These are phyloP conservation scores for Thecocarcelia acutangulata DNA, from an alignment of 2,888 invertebrate species.

Conservation along the genomic window DNA sequence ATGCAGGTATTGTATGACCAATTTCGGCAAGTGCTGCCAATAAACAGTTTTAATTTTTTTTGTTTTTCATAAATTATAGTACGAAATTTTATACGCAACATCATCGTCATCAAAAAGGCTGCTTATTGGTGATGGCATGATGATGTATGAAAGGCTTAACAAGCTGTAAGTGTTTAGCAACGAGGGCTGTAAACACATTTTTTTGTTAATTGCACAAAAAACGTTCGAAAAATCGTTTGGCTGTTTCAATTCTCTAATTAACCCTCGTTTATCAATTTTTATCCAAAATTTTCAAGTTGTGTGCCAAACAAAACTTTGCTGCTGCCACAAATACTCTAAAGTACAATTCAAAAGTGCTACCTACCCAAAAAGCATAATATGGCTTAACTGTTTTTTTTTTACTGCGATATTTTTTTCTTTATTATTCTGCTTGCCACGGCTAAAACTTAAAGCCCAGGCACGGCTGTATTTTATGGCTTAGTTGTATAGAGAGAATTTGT, in stretches of 20 bases:
- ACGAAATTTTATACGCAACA: constrained; percentile 36
- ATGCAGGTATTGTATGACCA: constrained; percentile 61
- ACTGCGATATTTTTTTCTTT: constrained; percentile 21
- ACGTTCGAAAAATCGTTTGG: not conserved
- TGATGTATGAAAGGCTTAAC: not conserved
- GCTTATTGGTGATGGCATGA: not conserved
- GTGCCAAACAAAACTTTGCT: constrained; percentile 25
- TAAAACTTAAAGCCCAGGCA: constrained; percentile 48
- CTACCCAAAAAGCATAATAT: constrained; percentile 49
- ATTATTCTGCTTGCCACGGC: constrained; percentile 46
- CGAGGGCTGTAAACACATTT: constrained; percentile 4
- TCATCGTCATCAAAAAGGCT: constrained; percentile 10
- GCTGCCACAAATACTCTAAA: constrained; percentile 35
- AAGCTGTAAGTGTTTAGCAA: not conserved
- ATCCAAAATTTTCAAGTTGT: not conserved
- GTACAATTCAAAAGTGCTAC: constrained; percentile 33
- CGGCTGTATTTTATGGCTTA: constrained; percentile 69
- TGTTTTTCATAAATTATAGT: constrained; percentile 58
- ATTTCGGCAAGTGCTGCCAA: constrained; percentile 68
- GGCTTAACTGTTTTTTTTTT: constrained; percentile 51
- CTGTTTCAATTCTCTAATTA: constrained; percentile 14
- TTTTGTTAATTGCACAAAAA: not conserved
- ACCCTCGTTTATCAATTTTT: constrained; percentile 33
- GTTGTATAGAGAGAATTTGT: constrained; percentile 65
- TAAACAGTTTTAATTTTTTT: constrained; percentile 49